These are phyloP conservation scores for Drosophila suboccidentalis DNA, from an alignment of 2,888 invertebrate genomes.

Conservation along the genomic window DNA sequence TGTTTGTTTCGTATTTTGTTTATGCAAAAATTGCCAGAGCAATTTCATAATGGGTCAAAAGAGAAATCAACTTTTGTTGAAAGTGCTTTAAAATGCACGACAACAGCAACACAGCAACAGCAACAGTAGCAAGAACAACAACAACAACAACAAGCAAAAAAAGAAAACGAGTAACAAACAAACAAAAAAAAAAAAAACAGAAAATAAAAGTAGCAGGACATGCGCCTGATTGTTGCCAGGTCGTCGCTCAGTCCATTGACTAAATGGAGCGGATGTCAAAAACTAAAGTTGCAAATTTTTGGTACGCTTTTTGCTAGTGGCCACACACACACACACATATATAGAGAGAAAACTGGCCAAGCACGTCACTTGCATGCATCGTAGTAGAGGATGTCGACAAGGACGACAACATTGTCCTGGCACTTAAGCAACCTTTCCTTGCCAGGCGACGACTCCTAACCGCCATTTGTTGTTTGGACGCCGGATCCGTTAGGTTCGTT, in stretches of 20 bases:
- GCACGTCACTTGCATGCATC: slow-evolving; percentile 66
- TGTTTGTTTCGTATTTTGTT: slow-evolving; percentile 80
- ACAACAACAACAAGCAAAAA: slow-evolving; percentile 2
- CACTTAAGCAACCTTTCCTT: slow-evolving; percentile 61
- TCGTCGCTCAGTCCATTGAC: slow-evolving; percentile 72
- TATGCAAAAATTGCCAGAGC: slow-evolving; percentile 79
- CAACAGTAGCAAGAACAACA: slow-evolving; percentile 10
- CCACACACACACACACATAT: slow-evolving; percentile 21
- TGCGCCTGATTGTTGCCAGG: slow-evolving; percentile 76
- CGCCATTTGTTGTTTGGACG: slow-evolving; percentile 77
- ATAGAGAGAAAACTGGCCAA: background rate
- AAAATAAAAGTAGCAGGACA: slow-evolving; percentile 41
- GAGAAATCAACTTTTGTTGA: slow-evolving; percentile 81
- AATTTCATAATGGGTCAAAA: slow-evolving; percentile 81
- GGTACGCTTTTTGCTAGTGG: slow-evolving; percentile 48
- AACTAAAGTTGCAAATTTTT: slow-evolving; percentile 72
- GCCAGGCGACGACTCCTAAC: slow-evolving; percentile 42
- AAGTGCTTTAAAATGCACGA: slow-evolving; percentile 80
- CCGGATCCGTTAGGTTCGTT: slow-evolving; percentile 61
- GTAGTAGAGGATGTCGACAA: slow-evolving; percentile 48
- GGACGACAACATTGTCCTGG: slow-evolving; percentile 56
- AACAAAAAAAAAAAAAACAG: slow-evolving; percentile 4
- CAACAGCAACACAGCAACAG: slow-evolving; percentile 52
- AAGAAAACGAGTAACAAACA: slow-evolving; percentile 17
- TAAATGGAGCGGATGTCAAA: slow-evolving; percentile 79